These are phyloP conservation scores for Sphinx pinastri DNA, from an alignment of 2,888 invertebrate genomes.

Conservation along the genomic window DNA sequence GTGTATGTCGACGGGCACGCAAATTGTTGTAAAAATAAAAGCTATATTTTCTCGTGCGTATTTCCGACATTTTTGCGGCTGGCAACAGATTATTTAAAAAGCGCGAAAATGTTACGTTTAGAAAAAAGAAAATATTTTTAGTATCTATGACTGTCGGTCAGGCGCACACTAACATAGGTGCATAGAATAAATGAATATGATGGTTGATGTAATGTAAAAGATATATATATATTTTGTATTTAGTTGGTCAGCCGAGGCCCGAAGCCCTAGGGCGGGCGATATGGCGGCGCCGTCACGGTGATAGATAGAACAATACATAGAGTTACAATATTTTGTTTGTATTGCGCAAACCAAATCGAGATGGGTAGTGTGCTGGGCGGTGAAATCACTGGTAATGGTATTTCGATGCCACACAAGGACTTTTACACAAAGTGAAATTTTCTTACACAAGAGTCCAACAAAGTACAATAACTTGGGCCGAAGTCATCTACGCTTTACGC, in stretches of 20 bases:
- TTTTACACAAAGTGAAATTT: too few species aligned
- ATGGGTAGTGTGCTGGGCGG: not conserved
- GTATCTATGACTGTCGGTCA: not conserved
- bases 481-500: too few species aligned
- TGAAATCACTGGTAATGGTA: not conserved
- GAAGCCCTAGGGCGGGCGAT: not conserved
- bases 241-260: slow-evolving; percentile 48
- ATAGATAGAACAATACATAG: slow-evolving; percentile 20
- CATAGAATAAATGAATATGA: slow-evolving; percentile 33
- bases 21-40: slow-evolving; percentile 21
- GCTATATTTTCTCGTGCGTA: not conserved
- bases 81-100: not conserved
- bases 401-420: not conserved
- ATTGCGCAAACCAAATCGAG: not conserved
- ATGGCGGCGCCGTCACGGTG: slow-evolving; percentile 10
- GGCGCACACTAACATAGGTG: slow-evolving; percentile 7
- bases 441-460: too few species aligned
- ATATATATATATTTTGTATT: slow-evolving; percentile 70
- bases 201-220: slow-evolving; percentile 63
- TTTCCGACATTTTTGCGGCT: not conserved
- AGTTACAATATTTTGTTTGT: slow-evolving; percentile 5
- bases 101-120: not conserved
- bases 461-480: too few species aligned
- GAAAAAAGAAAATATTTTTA: not conserved
- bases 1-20: slow-evolving; percentile 50